Conservation (phyloP, 2,797 vertebrate species). For the Fistularia tabacaria region DNA sequence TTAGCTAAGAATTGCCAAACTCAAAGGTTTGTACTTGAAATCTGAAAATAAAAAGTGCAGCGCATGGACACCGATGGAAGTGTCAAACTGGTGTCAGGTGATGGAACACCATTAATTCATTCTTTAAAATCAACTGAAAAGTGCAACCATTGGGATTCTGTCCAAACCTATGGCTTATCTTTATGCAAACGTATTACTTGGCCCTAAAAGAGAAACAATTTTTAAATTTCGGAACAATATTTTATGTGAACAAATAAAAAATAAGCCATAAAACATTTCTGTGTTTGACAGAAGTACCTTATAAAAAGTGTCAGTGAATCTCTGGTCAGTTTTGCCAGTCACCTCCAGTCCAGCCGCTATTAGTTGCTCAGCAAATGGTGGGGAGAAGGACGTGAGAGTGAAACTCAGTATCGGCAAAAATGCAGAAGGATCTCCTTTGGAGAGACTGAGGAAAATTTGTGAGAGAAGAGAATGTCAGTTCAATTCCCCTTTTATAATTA, state of each 20-base stretch:
- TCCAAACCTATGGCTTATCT: too few relatives aligned
- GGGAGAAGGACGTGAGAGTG: conserved; percentile 87
- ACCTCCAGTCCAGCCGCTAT: conserved; percentile 82
- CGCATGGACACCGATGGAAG: too few relatives aligned
- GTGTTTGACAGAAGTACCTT: conserved; percentile 75
- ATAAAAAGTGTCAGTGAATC: conserved; percentile 88
- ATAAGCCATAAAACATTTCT: neutral
- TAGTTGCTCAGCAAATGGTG: conserved; percentile 81
- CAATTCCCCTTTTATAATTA: too few relatives aligned
- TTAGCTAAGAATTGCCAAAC: too few relatives aligned
- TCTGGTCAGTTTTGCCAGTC: conserved; percentile 85
- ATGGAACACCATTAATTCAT: too few relatives aligned
- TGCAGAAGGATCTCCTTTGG: conserved; percentile 85
- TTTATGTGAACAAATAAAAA: neutral
- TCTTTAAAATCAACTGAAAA: too few relatives aligned
- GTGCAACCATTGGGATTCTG: too few relatives aligned
- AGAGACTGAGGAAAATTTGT: conserved; percentile 60
- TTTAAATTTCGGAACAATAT: neutral
- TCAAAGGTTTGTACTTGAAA: too few relatives aligned
- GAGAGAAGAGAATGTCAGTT: neutral
- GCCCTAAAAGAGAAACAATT: too few relatives aligned
- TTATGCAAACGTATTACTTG: too few relatives aligned
- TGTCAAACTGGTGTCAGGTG: too few relatives aligned
- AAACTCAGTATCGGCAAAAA: conserved; percentile 88
- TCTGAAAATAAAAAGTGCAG: too few relatives aligned